Base-by-base conservation (phyloP, 2,797 vertebrate species). In the Falco berigora region DNA sequence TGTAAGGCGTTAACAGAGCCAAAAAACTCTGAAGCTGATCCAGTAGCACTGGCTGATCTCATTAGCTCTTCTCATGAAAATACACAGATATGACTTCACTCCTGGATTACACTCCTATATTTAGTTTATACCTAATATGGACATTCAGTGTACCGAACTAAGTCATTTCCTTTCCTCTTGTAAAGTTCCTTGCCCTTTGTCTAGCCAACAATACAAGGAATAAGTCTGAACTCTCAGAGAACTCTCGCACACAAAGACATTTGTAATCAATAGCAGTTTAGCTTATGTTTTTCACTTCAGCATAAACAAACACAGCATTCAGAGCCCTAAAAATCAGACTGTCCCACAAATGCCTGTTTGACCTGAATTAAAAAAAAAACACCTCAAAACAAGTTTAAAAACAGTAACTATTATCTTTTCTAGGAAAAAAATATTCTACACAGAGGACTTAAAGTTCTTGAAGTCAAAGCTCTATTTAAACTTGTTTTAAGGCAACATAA, bases 71-170 rank as follows among this genome's bases (percentile, higher is more conserved):
- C 96, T 84, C 74, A 92, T 92, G 94, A 97, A 97, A 97, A 97
- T 53, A 97, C 2, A 96, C 84, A 97, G 96, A 97, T 97, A 97
- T 98, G 97, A 98, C 97, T 97, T 98, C 98, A 98, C 97, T 96
- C 96, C 97, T 97, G 97, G 97, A 96, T 96, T 97, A 96, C 96
- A 94, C 53, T 10, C 92, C 98, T 98, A 98, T 97, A 97, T 98
- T 98, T 98, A 98, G 98, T 98, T 98, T 98, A 97, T 98, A 93
- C 98, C 98, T 98, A 98, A 98, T 98, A 98, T 97, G 98, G 98
- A 94, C 61, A 96, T 96, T 40, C 89, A 94, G 97, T 95, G 96
- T 88, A 92, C 95, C 58, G 66, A 91, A 94, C 92, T 38, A 86
- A 97, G 97, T 95, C 92, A 94, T 97, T 98, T 98, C 98, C 98